Base-by-base conservation (phyloP, 1,140 invertebrate species). In the Arion vulgaris region DNA sequence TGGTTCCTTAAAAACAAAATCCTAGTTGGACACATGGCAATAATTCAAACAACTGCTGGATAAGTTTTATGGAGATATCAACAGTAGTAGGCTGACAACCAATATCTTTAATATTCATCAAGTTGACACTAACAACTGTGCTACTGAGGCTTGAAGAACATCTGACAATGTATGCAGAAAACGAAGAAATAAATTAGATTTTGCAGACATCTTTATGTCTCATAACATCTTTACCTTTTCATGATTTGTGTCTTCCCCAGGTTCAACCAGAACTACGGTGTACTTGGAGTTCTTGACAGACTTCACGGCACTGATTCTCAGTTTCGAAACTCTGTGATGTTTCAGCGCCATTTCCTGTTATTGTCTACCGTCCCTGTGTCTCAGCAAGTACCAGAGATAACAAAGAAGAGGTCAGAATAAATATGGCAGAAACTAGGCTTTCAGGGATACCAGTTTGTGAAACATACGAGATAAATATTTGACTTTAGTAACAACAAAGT, bases 221-320 rank as follows among this genome's bases (percentile, higher is more conserved):
- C 49, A 38, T 32, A 9, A 45, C 41, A 45, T 7, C 41, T 7
- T 45, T 45, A 45, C 1, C 23, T 66, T 45, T 79, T 34, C 13
- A 62, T 79, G 36, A 32, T 49, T 57, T 39, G 26, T 49, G 26
- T 80, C 51, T 78, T 81, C 78, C 85, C 7, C 81, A 92, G 91
- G 83, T 92, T 92, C 81, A 90, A 86, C 68, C 89, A 97, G 87
- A 97, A 96, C 89, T 98, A 94, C 90, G 96, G 96, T 0, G 95
- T 97, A 0, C 91, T 97, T 34, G 96, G 96, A 1, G 94, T 97
- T 1, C 90, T 98, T 80, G 96, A 98, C 90, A 94, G 96, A 71
- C 91, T 97, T 1, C 96, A 98, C 89, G 96, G 96, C 32, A 97
- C 96, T 0, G 96, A 97, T 87, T 94, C 94, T 0, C 92, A 94